A percentile compares a stretch with the other conserved stretches of the same genome.
phyloP scores from a whole-genome alignment of 2,797 vertebrate species.

The Decapterus maruadsi region DNA sequence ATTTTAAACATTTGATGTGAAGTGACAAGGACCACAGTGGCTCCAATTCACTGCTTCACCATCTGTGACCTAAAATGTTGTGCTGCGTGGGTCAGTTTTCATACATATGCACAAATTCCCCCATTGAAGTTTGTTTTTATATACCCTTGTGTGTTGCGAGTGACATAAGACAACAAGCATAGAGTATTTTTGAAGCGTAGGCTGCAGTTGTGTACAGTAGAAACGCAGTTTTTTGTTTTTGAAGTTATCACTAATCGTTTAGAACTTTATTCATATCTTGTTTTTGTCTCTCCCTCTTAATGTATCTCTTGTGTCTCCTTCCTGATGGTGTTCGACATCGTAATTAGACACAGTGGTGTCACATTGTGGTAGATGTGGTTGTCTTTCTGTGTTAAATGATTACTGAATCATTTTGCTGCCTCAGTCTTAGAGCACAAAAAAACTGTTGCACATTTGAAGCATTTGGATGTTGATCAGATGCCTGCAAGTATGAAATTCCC shows the following conservation, averaged over 20 bases:
- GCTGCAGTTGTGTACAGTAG: background rate
- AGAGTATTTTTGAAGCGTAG: background rate
- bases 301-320: constrained; percentile 1
- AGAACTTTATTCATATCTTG: background rate
- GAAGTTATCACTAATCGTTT: background rate
- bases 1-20: background rate
- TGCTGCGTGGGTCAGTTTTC: background rate
- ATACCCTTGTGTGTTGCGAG: background rate
- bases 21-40: background rate
- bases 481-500: no score
- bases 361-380: background rate
- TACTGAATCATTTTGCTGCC: constrained; percentile 2
- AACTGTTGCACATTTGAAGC: background rate
- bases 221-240: no score
- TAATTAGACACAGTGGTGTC: constrained; percentile 5
- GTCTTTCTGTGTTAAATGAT: constrained; percentile 6
- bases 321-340: constrained; percentile 14
- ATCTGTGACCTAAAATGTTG: background rate
- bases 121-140: background rate
- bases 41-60: background rate
- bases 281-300: constrained; percentile 13
- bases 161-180: no score
- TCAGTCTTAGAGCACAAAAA: background rate
- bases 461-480: background rate
- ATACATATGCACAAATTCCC: background rate